phyloP scores from a whole-genome alignment of 37 sponge, comb jelly and placozoan genomes.

The Ianthella basta region DNA sequence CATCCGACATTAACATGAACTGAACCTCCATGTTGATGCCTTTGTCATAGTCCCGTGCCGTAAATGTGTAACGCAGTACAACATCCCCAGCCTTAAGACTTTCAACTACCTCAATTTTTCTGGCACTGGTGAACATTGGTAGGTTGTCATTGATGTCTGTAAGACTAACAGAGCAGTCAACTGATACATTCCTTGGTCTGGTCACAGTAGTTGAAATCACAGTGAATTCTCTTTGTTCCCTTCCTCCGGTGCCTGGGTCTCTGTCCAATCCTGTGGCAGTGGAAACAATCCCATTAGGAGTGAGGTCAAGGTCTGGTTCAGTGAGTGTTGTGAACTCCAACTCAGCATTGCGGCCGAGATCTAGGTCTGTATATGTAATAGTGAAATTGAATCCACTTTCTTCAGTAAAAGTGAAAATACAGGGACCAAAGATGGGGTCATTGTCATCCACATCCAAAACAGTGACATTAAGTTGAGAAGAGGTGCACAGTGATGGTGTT shows the following conservation, averaged over 20 bases:
- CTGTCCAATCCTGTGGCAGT: constrained; percentile 53
- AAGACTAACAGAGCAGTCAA: constrained; percentile 39
- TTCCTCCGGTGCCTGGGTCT: constrained; percentile 66
- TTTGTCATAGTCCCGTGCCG: constrained; percentile 62
- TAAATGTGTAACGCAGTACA: not conserved
- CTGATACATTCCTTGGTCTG: not conserved
- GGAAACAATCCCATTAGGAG: constrained; percentile 23
- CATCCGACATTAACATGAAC: constrained; percentile 34
- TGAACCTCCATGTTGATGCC: constrained; percentile 61
- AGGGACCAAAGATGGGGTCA: constrained; percentile 49
- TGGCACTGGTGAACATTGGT: constrained; percentile 40
- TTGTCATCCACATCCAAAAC: constrained; percentile 75
- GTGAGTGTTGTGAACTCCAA: constrained; percentile 34
- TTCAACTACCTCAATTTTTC: constrained; percentile 25
- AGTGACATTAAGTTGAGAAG: constrained; percentile 29
- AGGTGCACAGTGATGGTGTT: constrained; percentile 28
- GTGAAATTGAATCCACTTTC: constrained; percentile 27
- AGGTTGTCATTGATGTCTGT: constrained; percentile 81
- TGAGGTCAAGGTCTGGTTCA: constrained; percentile 20
- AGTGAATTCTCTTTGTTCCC: not conserved
- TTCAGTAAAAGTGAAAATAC: constrained; percentile 24
- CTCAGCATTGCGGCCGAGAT: constrained; percentile 50
- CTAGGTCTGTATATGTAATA: constrained; percentile 46
- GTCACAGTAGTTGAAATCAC: constrained; percentile 31
- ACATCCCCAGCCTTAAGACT: constrained; percentile 45